Evolutionary conservation across 2,888 invertebrate species (phyloP), one percentile per base, ranked within the genome.

Genomic region (Habroteleia sp.): DNA sequence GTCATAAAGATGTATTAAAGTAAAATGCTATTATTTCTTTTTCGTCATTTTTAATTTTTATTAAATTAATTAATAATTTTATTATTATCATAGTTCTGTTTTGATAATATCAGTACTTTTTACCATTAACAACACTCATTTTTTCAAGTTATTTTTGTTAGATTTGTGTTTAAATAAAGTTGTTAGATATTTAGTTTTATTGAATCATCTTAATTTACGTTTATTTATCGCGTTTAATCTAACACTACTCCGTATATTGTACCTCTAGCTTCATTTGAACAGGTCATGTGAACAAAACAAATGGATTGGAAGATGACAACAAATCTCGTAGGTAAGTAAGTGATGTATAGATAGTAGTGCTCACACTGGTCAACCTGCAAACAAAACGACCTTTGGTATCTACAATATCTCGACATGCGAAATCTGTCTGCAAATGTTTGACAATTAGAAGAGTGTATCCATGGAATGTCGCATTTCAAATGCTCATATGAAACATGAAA

Each of bases 371-470:
- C 80, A 79, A 46, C 80, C 74, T 76, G 83, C 79, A 86, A 86
- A 87, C 83, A 85, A 82, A 83, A 81, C 78, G 77, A 80, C 82
- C 81, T 83, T 80, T 63, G 79, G 72, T 58, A 68, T 63, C 77
- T 79, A 50, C 74, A 33, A 41, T 46, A 62, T 62, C 75, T 72
- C 65, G 74, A 65, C 63, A 65, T 76, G 77, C 75, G 71, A 76
- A 60, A 74, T 78, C 81, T 79, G 77, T 81, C 41, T 77, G 85
- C 84, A 85, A 86, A 85, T 85, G 81, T 85, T 86, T 84, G 84
- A 77, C 85, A 84, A 85, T 85, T 85, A 85, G 84, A 79, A n/a
- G n/a, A 42, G 20, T 14, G 23, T 5, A 10, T 7, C 33, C 13
- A 33, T 4, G 4, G 13, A 33, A 33, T 33, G 7, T 11, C 10